These are phyloP conservation scores for Girardia tigrina DNA, from an alignment of 2,888 invertebrate genomes.

Conservation along the genomic window DNA sequence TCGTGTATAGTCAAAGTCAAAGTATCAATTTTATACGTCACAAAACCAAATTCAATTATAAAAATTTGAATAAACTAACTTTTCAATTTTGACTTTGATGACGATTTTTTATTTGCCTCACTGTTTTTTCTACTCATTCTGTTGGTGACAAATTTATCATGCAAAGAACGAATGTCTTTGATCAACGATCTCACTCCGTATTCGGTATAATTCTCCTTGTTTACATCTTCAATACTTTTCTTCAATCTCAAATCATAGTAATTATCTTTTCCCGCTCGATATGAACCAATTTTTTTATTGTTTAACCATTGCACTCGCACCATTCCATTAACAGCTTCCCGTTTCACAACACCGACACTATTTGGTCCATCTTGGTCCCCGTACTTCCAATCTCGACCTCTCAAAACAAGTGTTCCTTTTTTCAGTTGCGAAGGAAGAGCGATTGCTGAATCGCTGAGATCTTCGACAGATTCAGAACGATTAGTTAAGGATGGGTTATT, in stretches of 20 bases:
- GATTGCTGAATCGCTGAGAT: constrained; percentile 65
- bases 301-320: background rate
- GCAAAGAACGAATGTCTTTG: background rate
- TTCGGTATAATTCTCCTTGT: background rate
- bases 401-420: constrained; percentile 70
- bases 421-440: constrained; percentile 67
- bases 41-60: too few relatives aligned
- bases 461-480: background rate
- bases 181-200: background rate
- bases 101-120: background rate
- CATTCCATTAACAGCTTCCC: constrained; percentile 73
- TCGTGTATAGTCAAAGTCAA: too few relatives aligned
- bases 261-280: constrained; percentile 71
- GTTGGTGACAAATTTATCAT: background rate
- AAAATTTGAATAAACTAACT: too few relatives aligned
- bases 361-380: constrained; percentile 53
- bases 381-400: constrained; percentile 89
- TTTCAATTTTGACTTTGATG: background rate
- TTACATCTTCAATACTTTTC: background rate
- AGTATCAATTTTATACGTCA: too few relatives aligned
- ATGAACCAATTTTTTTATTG: constrained; percentile 45
- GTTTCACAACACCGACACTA: background rate
- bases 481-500: too few relatives aligned
- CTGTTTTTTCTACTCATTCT: background rate
- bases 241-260: background rate